Conservation (phyloP, 2,113 vertebrate species). For the Catagonus wagneri region DNA sequence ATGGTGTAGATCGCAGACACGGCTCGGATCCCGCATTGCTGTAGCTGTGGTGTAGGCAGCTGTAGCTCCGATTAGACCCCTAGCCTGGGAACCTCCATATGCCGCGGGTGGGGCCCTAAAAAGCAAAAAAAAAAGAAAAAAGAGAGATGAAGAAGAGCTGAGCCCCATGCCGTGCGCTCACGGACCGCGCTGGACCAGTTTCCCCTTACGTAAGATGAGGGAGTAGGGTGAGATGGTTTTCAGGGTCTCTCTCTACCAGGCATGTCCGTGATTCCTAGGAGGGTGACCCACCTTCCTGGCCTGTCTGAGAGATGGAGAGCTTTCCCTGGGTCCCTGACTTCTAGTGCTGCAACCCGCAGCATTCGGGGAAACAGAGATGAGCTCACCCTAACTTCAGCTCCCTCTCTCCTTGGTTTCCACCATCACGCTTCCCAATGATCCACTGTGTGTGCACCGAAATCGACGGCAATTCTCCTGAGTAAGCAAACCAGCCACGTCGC, state of each 20-base stretch:
- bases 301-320: not conserved
- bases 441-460: not conserved
- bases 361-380: fast-evolving
- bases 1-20: too few species aligned
- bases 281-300: not conserved
- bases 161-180: not conserved
- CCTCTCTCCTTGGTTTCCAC: too few species aligned
- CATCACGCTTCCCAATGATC: not conserved
- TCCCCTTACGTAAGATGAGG: not conserved
- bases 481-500: not conserved
- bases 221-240: not conserved
- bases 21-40: too few species aligned
- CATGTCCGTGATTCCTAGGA: not conserved
- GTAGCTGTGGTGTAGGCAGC: too few species aligned
- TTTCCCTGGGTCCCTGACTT: not conserved
- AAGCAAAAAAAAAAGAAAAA: too few species aligned
- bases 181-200: not conserved
- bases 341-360: not conserved
- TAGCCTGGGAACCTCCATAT: too few species aligned
- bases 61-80: too few species aligned
- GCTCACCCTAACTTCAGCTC: not conserved
- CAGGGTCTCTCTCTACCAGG: not conserved
- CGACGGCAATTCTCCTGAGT: not conserved
- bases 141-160: not conserved
- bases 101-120: too few species aligned